Evolutionary conservation across 2,888 invertebrate species (phyloP).

Genomic region (Andrena bicolor): DNA sequence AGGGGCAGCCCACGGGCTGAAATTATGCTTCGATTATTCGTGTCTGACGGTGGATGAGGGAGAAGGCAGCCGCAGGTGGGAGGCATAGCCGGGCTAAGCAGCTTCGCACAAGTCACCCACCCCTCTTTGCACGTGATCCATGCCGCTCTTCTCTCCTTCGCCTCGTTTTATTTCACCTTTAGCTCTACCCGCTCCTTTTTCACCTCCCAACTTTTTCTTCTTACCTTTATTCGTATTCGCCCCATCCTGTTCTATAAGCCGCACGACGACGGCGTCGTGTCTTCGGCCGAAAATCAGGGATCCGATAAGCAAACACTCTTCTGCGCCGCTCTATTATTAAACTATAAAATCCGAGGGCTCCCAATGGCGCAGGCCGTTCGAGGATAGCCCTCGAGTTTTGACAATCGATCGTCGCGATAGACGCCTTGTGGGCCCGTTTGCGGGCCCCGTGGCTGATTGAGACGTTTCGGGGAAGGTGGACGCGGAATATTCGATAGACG

Average conservation of each 20-base stretch:
- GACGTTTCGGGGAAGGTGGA: constrained; percentile 25
- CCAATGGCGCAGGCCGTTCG: constrained; percentile 64
- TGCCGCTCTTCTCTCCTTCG: constrained; percentile 44
- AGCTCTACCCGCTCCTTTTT: constrained; percentile 28
- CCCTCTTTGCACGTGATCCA: constrained; percentile 61
- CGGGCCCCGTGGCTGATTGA: constrained; percentile 27
- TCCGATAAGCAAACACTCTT: constrained; percentile 80
- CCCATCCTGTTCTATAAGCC: constrained; percentile 42
- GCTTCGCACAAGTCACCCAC: constrained; percentile 55
- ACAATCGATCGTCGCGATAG: constrained; percentile 34
- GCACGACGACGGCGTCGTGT: constrained; percentile 63
- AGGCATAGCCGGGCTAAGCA: constrained; percentile 56
- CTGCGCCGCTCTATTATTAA: constrained; percentile 80
- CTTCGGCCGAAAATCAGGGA: constrained; percentile 70
- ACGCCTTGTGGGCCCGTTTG: not conserved
- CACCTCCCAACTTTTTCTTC: constrained; percentile 39
- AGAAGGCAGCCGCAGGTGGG: constrained; percentile 58
- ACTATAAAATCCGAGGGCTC: constrained; percentile 72
- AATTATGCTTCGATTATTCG: constrained; percentile 74
- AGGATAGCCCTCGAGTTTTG: constrained; percentile 18
- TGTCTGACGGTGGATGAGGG: constrained; percentile 48
- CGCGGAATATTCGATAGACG: constrained; percentile 31
- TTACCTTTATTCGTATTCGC: constrained; percentile 40
- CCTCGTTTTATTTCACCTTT: constrained; percentile 48
- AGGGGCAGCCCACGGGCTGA: constrained; percentile 65